phyloP scores from a whole-genome alignment of 37 sponge, comb jelly and placozoan species.

The Halisarca cf. caerulea region DNA sequence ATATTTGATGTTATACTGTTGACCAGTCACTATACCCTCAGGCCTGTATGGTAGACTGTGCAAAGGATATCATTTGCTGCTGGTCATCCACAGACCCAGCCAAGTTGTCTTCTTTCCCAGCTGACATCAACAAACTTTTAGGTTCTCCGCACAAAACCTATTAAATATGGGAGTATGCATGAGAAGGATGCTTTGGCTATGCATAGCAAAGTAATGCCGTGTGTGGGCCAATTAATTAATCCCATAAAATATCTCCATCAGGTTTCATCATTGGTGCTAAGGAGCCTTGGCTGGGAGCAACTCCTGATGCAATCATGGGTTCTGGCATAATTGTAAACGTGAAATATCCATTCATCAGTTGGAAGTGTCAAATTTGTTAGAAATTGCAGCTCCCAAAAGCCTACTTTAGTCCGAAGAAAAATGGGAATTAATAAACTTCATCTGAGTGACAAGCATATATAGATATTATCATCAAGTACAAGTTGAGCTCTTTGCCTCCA shows the following conservation, averaged over 20 bases:
- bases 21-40: not conserved
- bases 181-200: too few species aligned
- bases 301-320: slow-evolving; percentile 24
- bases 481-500: slow-evolving; percentile 25
- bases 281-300: slow-evolving; percentile 32
- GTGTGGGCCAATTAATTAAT: too few species aligned
- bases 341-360: slow-evolving; percentile 4
- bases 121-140: slow-evolving; percentile 3
- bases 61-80: slow-evolving; percentile 18
- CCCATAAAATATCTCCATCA: slow-evolving; percentile 16
- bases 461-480: slow-evolving; percentile 32
- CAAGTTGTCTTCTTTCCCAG: not conserved
- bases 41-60: not conserved
- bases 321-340: slow-evolving; percentile 25
- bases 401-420: slow-evolving; percentile 2
- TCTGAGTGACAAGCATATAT: slow-evolving; percentile 16
- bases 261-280: slow-evolving; percentile 17
- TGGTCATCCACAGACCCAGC: slow-evolving; percentile 24
- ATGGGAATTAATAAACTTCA: slow-evolving; percentile 11
- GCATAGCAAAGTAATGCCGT: too few species aligned
- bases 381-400: slow-evolving; percentile 2
- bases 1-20: not conserved
- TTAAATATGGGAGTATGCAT: slow-evolving; percentile 17
- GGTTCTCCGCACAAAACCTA: not conserved
- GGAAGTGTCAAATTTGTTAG: slow-evolving; percentile 15